phyloP scores from a whole-genome alignment of 1,140 invertebrate genomes.

The Drosophila teissieri region DNA sequence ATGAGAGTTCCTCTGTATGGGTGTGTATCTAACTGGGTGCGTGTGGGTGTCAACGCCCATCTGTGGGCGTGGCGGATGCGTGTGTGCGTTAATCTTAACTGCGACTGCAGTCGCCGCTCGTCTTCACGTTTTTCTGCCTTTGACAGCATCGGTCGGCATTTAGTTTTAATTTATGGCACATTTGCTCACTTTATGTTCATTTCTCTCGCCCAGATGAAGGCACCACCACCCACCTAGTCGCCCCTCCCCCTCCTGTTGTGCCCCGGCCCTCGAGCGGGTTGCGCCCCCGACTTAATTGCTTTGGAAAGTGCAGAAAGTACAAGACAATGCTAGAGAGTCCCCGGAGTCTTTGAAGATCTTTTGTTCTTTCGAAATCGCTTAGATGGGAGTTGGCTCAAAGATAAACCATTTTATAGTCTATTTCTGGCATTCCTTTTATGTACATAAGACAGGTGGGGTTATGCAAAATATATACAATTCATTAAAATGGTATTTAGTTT shows the following conservation, averaged over 20 bases:
- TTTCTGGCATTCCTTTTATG: neutral
- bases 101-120: constrained; percentile 69
- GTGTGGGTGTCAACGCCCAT: constrained; percentile 57
- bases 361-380: neutral
- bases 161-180: constrained; percentile 82
- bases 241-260: neutral
- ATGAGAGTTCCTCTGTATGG: constrained; percentile 28
- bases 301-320: constrained; percentile 25
- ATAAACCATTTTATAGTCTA: neutral
- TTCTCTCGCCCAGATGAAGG: constrained; percentile 27
- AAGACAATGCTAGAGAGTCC: constrained; percentile 8
- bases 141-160: constrained; percentile 73
- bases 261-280: constrained; percentile 18
- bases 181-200: constrained; percentile 62
- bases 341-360: constrained; percentile 26
- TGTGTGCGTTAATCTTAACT: constrained; percentile 67
- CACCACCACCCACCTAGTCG: constrained; percentile 16
- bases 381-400: neutral
- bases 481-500: too few relatives aligned
- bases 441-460: too few relatives aligned
- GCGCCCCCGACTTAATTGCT: constrained; percentile 41
- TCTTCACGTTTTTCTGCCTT: constrained; percentile 57
- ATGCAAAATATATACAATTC: too few relatives aligned
- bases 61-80: constrained; percentile 54
- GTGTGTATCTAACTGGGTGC: constrained; percentile 1